A percentile compares a stretch with the other conserved stretches of the same genome.
Conservation (phyloP, 2,113 vertebrate species). For the Cisticola juncidis region DNA sequence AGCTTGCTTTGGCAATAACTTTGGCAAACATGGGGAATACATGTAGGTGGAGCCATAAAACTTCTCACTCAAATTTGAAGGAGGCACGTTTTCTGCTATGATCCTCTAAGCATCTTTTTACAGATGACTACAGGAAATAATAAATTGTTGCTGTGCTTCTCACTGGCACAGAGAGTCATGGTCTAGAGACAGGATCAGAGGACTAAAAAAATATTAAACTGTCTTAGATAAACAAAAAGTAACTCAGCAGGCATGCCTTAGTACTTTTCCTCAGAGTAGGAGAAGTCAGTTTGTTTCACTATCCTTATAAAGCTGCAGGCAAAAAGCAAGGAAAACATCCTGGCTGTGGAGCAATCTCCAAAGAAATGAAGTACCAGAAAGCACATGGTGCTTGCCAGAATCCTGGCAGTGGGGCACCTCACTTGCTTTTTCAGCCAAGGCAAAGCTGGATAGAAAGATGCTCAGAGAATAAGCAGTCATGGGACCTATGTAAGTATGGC, state of each 20-base stretch:
- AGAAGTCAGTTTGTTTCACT: neutral
- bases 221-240: neutral
- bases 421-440: neutral
- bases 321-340: neutral
- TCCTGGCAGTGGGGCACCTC: neutral
- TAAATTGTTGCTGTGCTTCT: neutral
- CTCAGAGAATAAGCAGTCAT: neutral
- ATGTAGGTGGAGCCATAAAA: slow-evolving; percentile 16
- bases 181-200: neutral
- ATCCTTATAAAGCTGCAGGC: neutral
- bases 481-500: too few species aligned
- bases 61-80: neutral
- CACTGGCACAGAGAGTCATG: neutral
- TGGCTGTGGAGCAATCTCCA: neutral
- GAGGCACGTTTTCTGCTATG: neutral
- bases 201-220: neutral
- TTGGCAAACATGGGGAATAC: neutral
- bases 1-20: slow-evolving; percentile 2
- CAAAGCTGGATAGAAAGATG: neutral
- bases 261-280: neutral
- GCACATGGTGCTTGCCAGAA: neutral
- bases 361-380: neutral
- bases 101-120: neutral
- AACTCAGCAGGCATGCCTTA: neutral
- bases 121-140: slow-evolving; percentile 19